Percentiles rank a stretch among this genome's conserved stretches.
Conservation (phyloP, 2,888 invertebrate genomes). For the Zhengitettix transpicula region DNA sequence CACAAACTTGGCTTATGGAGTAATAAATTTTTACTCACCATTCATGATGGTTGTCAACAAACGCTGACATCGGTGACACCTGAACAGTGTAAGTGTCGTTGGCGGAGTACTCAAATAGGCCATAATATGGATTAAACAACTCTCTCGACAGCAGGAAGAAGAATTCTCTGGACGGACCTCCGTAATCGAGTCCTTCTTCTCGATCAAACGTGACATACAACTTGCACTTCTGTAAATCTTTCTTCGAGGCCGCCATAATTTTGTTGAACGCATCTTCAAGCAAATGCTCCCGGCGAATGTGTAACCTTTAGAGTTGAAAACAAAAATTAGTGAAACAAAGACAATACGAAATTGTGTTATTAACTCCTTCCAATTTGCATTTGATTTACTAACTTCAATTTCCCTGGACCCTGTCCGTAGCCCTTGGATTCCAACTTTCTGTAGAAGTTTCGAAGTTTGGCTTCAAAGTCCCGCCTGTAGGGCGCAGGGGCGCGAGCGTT, state of each 20-base stretch:
- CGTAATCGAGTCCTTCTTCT: conserved; percentile 94
- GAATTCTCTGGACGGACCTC: conserved; percentile 93
- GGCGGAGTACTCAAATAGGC: conserved; percentile 94
- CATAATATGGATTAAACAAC: conserved; percentile 96
- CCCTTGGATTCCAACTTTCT: conserved; percentile 90
- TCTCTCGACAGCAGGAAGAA: conserved; percentile 95
- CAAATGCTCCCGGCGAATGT: conserved; percentile 82
- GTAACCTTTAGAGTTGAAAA: conserved; percentile 43
- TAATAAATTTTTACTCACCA: conserved; percentile 43
- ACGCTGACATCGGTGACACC: conserved; percentile 88
- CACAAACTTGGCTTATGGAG: too few species aligned
- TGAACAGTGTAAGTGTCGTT: conserved; percentile 95
- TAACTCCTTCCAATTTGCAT: too few species aligned
- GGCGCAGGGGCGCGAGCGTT: conserved; percentile 73
- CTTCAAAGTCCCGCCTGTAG: conserved; percentile 85
- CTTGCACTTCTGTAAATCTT: conserved; percentile 87
- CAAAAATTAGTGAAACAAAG: not conserved
- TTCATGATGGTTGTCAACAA: conserved; percentile 92
- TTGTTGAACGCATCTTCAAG: conserved; percentile 92
- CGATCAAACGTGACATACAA: conserved; percentile 87
- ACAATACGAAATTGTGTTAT: too few species aligned
- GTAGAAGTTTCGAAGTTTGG: conserved; percentile 87
- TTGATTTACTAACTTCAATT: conserved; percentile 62
- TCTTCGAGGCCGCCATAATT: conserved; percentile 91
- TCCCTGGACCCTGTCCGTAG: conserved; percentile 92